Conservation (phyloP, 2,113 vertebrate genomes). For the Chloebia gouldiae region DNA sequence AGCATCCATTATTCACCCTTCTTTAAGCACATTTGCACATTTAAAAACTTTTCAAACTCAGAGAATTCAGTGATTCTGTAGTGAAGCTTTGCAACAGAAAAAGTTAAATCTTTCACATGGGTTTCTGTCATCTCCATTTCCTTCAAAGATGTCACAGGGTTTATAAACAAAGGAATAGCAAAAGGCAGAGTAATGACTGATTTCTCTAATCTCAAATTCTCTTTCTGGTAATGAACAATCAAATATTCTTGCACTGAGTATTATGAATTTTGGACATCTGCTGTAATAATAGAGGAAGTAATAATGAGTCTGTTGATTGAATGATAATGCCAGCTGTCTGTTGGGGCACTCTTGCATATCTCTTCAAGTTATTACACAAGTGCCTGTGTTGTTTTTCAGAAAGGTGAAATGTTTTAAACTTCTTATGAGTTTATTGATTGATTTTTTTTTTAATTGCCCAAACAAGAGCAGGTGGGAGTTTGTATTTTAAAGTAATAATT, state of each 20-base stretch:
- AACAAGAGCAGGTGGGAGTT: not conserved
- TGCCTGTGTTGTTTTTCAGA: not conserved
- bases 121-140: not conserved
- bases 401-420: not conserved
- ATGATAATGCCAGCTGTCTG: conserved; percentile 21
- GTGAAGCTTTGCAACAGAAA: not conserved
- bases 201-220: not conserved
- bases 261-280: not conserved
- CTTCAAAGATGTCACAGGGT: not conserved
- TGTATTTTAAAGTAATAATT: not conserved
- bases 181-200: not conserved
- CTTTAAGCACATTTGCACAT: not conserved
- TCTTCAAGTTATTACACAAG: not conserved
- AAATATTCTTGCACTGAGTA: not conserved
- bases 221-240: conserved; percentile 1
- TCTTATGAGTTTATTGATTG: not conserved
- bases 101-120: not conserved
- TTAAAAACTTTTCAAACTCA: not conserved
- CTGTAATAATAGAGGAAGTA: conserved; percentile 16
- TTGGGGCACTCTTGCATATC: not conserved
- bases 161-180: not conserved
- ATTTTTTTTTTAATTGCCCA: not conserved
- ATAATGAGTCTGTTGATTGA: conserved; percentile 5
- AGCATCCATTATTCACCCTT: not conserved
- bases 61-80: not conserved